Percentiles rank a stretch among this genome's conserved stretches.
phyloP scores from a whole-genome alignment of 2,113 vertebrate genomes.

The Corvus hawaiiensis region DNA sequence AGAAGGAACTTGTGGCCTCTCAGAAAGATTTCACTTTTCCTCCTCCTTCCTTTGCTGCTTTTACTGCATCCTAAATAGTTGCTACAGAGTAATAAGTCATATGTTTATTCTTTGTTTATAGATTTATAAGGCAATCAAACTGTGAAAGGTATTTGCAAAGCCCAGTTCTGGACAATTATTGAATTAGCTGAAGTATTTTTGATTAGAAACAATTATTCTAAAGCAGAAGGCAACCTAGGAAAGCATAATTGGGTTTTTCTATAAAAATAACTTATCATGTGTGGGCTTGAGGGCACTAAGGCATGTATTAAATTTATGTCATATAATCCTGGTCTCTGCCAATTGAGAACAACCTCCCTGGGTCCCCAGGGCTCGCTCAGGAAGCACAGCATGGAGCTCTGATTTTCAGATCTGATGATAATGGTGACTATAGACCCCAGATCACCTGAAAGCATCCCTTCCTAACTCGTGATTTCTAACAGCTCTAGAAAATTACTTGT shows the following conservation, averaged over 20 bases:
- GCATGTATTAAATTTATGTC: neutral
- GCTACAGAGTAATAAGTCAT: neutral
- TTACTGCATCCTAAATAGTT: neutral
- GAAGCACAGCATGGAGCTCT: neutral
- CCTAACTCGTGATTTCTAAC: neutral
- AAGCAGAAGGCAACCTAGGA: neutral
- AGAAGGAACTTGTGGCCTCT: neutral
- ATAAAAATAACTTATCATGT: neutral
- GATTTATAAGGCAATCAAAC: neutral
- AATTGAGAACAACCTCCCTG: neutral
- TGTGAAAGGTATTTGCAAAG: neutral
- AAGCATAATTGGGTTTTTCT: neutral
- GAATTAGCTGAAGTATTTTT: neutral
- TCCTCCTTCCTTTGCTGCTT: neutral
- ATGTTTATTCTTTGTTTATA: neutral
- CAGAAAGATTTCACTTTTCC: neutral
- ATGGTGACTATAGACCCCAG: neutral
- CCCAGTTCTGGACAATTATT: neutral
- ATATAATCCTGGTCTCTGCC: neutral
- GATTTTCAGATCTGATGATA: neutral
- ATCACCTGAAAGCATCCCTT: neutral
- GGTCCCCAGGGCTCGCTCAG: neutral
- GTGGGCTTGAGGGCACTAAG: neutral
- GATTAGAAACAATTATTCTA: neutral
- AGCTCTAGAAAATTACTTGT: neutral